Evolutionary conservation across 2,797 vertebrate genomes (phyloP).

Genomic region (Pitangus sulphuratus): DNA sequence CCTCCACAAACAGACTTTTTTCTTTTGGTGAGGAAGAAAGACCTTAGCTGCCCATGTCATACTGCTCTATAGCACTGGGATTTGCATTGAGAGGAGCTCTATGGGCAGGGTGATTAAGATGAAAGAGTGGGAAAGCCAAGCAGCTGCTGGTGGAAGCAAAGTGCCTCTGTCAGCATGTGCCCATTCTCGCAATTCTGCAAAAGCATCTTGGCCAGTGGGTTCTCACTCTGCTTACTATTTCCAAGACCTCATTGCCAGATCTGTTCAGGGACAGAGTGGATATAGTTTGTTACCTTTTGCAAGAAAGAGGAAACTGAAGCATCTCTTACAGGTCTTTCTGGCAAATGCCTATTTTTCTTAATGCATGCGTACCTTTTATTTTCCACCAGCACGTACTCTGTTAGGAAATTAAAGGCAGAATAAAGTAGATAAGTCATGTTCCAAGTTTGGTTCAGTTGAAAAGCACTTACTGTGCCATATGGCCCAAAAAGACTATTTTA

Average conservation of each 20-base stretch:
- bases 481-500: not conserved
- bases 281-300: not conserved
- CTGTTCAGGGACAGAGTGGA: not conserved
- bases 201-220: not conserved
- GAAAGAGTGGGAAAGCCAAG: not conserved
- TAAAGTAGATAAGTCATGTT: not conserved
- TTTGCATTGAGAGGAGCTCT: slow-evolving; percentile 9
- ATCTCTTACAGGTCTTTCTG: not conserved
- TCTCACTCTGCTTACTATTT: not conserved
- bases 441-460: not conserved
- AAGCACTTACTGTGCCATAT: not conserved
- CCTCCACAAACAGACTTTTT: not conserved
- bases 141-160: not conserved
- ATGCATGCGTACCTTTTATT: not conserved
- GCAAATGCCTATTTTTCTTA: not conserved
- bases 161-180: not conserved
- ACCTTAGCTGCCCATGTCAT: slow-evolving; percentile 2
- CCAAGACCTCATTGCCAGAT: not conserved
- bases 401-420: not conserved
- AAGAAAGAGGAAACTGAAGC: not conserved
- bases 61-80: not conserved
- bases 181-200: not conserved
- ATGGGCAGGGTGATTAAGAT: not conserved
- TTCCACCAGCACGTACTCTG: not conserved
- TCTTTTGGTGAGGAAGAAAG: not conserved